phyloP scores from a whole-genome alignment of 2,797 vertebrate genomes.

The Coccyzus lansbergi region DNA sequence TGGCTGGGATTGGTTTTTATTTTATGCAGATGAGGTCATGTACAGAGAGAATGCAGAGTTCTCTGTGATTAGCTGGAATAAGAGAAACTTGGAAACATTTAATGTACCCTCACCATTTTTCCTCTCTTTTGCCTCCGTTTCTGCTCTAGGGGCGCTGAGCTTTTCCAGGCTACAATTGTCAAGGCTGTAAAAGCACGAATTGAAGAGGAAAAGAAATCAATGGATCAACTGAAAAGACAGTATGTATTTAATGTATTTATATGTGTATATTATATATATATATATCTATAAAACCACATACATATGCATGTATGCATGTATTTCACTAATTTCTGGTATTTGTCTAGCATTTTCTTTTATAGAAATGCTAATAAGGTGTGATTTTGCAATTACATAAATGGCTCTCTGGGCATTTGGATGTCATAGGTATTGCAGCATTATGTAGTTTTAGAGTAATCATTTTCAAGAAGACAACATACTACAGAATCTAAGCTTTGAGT shows the following conservation, averaged over 20 bases:
- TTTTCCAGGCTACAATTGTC: constrained; percentile 98
- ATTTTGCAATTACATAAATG: background rate
- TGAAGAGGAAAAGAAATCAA: constrained; percentile 96
- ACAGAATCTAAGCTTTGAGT: background rate
- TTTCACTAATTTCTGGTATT: background rate
- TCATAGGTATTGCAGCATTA: background rate
- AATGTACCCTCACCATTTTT: background rate
- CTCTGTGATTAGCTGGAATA: background rate
- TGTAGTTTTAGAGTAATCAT: background rate
- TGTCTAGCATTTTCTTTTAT: background rate
- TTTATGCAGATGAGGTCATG: background rate
- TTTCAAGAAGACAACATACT: background rate
- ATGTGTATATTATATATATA: background rate
- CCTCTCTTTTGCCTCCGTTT: background rate
- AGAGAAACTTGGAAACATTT: background rate
- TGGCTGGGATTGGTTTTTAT: background rate
- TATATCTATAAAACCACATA: too few species aligned
- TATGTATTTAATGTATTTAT: constrained; percentile 74
- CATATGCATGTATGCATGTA: background rate
- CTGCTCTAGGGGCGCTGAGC: constrained; percentile 90
- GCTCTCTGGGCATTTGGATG: background rate
- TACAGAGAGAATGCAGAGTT: background rate
- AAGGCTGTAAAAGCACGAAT: constrained; percentile 96
- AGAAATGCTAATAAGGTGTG: background rate
- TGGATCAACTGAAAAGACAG: constrained; percentile 99